Conservation (phyloP, 2,113 vertebrate species). For the human region DNA sequence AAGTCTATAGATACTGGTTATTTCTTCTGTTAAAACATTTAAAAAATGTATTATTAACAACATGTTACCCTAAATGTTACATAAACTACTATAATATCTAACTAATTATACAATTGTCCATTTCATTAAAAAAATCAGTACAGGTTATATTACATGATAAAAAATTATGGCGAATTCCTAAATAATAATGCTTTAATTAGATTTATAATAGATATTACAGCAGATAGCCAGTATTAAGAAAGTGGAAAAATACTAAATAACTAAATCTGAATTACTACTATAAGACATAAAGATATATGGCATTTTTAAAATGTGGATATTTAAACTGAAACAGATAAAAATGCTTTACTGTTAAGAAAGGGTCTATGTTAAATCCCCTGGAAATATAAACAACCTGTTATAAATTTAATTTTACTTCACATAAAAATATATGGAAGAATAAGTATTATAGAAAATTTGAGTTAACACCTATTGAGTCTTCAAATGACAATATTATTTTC, state of each 20-base stretch:
- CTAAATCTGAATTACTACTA: not conserved
- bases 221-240: not conserved
- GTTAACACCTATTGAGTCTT: not conserved
- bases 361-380: not conserved
- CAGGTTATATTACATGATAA: not conserved
- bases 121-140: not conserved
- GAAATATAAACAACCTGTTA: not conserved
- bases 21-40: slow-evolving; percentile 86
- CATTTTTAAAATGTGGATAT: not conserved
- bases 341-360: slow-evolving; percentile 44
- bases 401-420: slow-evolving; percentile 21
- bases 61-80: not conserved
- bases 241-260: slow-evolving; percentile 21
- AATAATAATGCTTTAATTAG: slow-evolving; percentile 4
- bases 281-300: not conserved
- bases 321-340: slow-evolving; percentile 26
- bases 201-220: not conserved
- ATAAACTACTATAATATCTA: not conserved
- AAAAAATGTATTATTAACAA: slow-evolving; percentile 16
- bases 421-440: not conserved
- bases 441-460: not conserved
- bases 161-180: not conserved
- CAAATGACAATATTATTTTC: not conserved
- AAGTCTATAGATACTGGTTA: slow-evolving; percentile 91
- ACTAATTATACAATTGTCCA: not conserved